Evolutionary conservation across 2,888 invertebrate genomes (phyloP), one percentile per base, ranked within the genome.

Genomic region (Auanema freiburgensis): DNA sequence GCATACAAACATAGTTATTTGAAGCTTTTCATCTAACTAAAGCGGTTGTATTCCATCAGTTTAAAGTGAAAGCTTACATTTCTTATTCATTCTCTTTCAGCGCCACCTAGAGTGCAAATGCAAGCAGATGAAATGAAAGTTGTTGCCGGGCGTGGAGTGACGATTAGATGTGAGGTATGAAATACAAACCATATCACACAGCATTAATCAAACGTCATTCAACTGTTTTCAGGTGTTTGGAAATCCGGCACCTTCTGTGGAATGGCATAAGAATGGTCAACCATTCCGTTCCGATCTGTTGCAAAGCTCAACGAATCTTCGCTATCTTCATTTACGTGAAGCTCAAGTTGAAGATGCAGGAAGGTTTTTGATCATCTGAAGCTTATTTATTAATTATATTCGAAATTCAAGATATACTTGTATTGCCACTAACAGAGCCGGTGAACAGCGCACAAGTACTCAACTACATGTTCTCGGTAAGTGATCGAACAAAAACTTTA

Each of bases 401-500:
- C 4, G 11, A 52, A 5, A 40, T 63, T 69, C 43, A 0, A 85
- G 87, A 21, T 89, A 89, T 78, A 86, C 85, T 1, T 89, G 89
- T 76, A 76, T 85, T 16, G 89, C 87, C 1, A 84, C 79, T 46
- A 89, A 89, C 76, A 79, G 84, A 46, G 87, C 87, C 76, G 88
- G 89, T 1, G 86, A 86, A 42, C 83, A 79, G 14, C 80, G 85
- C 8, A 87, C 87, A 62, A 84, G 85, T 41, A 88, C 88, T 63
- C 83, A 84, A 43, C 77, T 90, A 0, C 85, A 86, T 49, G 88
- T 90, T 0, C 82, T 89, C 65, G 88, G 89, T 89, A 80, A 80
- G 84, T 51, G 46, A 46, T 6, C 16, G 21, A 21, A 46, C 3
- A 46, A 46, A 6, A 21, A 46, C 2, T 10, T 23, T 52, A 4